Evolutionary conservation across 1,140 invertebrate species (phyloP), one percentile per base, ranked within the genome.

Genomic region (Drosophila pseudoobscura): DNA sequence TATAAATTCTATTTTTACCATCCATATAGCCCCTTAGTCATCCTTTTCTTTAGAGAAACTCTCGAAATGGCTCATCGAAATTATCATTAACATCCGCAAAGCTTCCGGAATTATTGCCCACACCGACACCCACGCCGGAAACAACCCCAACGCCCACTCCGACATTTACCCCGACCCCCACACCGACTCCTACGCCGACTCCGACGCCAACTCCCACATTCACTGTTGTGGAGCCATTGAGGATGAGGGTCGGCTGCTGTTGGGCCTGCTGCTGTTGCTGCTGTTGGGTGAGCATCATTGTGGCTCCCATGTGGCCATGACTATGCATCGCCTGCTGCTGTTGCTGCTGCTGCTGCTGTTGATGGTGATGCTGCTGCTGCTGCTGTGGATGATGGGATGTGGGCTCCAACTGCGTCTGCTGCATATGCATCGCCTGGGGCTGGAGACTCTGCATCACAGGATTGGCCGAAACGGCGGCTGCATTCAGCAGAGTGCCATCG

Each of bases 51-150:
- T 85, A 85, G 13, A 91, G 68, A 57, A 90, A 91, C 59, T 91
- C 89, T 50, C 89, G 82, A 53, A 91, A 91, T 6, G 89, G 89
- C 43, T 91, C 89, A 66, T 91, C 89, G 43, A 89, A 91, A 63
- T 89, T 91, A 64, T 91, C 89, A 60, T 83, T 90, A 35, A 89
- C 71, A 84, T 90, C 89, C 4, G 66, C 46, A 43, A 89, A 90
- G 41, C 26, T 74, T 13, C 46, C 24, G 7, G 46, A 46, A 43
- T 69, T 64, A 20, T 72, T 69, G 15, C 60, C 49, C 22, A 56
- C 55, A 2, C 68, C 75, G 22, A 56, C 64, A 22, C 41, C 52
- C 1, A 47, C 55, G 3, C 54, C 44, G 35, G 35, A 39, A 4
- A 39, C 35, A 17, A 53, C 57, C n/a, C 41, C 52, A 1, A 47